These are phyloP conservation scores for Oceanodroma leucorhoa DNA, from an alignment of 2,797 vertebrate species.

Conservation along the genomic window DNA sequence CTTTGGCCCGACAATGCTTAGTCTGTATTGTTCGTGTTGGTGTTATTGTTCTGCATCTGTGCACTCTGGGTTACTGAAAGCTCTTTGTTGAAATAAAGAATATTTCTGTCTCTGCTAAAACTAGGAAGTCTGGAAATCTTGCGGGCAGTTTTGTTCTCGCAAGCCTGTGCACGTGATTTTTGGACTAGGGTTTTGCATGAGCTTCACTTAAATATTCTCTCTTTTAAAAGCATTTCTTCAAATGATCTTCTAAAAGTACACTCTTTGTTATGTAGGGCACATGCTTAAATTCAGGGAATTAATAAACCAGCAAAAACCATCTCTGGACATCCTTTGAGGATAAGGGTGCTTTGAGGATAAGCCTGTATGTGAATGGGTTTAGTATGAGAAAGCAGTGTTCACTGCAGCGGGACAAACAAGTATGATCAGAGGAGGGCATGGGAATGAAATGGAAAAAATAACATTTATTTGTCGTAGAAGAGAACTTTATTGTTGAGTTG, in stretches of 20 bases:
- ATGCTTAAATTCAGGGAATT: neutral
- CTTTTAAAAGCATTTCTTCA: neutral
- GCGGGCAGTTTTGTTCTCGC: neutral
- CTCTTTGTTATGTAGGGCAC: neutral
- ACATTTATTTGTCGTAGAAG: neutral
- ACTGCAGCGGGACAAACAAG: neutral
- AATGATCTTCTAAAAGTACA: neutral
- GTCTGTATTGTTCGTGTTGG: neutral
- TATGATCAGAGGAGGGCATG: neutral
- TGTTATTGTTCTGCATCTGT: conserved; percentile 22
- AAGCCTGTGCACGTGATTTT: neutral
- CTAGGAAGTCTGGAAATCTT: neutral
- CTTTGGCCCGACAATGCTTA: neutral
- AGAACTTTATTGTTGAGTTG: neutral
- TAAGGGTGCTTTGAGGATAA: neutral
- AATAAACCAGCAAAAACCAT: neutral
- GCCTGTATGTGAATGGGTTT: neutral
- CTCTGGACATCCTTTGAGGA: neutral
- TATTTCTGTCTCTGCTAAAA: neutral
- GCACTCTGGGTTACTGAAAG: neutral
- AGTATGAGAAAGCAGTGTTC: neutral
- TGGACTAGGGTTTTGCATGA: neutral
- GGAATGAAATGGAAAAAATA: neutral
- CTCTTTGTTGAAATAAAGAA: neutral
- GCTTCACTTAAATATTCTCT: neutral